These are phyloP conservation scores for Telmatherina bonti DNA, from an alignment of 2,797 vertebrate species.

Conservation along the genomic window DNA sequence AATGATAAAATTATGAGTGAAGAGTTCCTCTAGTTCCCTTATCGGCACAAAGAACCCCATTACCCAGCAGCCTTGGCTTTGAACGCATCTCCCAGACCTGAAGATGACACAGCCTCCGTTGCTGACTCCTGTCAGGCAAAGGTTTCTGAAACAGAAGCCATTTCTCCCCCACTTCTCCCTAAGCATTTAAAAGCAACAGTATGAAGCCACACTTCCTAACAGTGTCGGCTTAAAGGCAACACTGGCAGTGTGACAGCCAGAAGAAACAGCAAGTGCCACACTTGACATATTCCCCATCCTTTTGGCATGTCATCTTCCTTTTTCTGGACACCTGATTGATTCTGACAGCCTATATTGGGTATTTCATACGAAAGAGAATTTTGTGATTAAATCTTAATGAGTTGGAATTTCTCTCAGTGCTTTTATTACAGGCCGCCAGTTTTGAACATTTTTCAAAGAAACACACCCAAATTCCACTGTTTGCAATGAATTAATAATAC, in stretches of 20 bases:
- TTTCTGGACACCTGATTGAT: constrained; percentile 91
- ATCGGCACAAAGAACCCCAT: constrained; percentile 70
- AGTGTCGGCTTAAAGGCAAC: constrained; percentile 77
- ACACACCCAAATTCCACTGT: constrained; percentile 93
- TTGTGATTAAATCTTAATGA: constrained; percentile 95
- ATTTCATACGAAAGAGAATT: constrained; percentile 95
- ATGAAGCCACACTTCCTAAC: constrained; percentile 73
- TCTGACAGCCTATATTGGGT: constrained; percentile 95
- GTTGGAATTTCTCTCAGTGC: constrained; percentile 91
- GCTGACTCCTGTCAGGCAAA: constrained; percentile 80
- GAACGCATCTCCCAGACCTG: constrained; percentile 76
- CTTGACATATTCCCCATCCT: constrained; percentile 86
- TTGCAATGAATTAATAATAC: constrained; percentile 96
- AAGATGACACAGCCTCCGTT: constrained; percentile 77
- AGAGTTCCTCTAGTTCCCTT: constrained; percentile 67
- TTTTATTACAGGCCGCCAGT: constrained; percentile 94
- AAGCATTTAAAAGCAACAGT: constrained; percentile 67
- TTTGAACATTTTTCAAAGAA: constrained; percentile 97
- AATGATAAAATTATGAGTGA: constrained; percentile 85
- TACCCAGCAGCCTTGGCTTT: constrained; percentile 81
- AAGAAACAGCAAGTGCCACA: constrained; percentile 84
- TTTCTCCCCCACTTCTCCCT: constrained; percentile 56
- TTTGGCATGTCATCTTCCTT: constrained; percentile 85
- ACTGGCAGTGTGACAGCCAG: constrained; percentile 83
- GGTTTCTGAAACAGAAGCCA: constrained; percentile 69